Evolutionary conservation across 2,797 vertebrate genomes (phyloP).

Genomic region (Anableps anableps): DNA sequence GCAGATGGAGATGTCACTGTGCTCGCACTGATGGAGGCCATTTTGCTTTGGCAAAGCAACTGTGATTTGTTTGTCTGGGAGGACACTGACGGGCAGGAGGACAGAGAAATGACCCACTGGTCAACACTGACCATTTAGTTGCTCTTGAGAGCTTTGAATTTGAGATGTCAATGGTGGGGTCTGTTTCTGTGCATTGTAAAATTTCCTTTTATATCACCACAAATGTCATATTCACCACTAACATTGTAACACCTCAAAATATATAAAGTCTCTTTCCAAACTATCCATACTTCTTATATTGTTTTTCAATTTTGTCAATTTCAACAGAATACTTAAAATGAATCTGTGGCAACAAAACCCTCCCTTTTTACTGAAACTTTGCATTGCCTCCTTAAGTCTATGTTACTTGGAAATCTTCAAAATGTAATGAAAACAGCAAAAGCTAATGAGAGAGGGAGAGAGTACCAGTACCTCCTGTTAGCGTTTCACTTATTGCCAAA

Average conservation of each 20-base stretch:
- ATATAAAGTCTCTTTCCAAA: neutral
- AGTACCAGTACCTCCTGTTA: too few species aligned
- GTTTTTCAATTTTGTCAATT: neutral
- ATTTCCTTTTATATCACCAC: conserved; percentile 22
- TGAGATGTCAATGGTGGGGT: conserved; percentile 37
- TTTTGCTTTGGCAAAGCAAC: conserved; percentile 77
- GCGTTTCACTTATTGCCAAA: too few species aligned
- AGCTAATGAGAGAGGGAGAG: too few species aligned
- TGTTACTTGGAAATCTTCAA: too few species aligned
- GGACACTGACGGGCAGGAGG: conserved; percentile 66
- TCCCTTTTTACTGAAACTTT: too few species aligned
- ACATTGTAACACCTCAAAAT: conserved; percentile 14
- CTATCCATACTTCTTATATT: neutral
- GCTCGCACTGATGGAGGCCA: conserved; percentile 70
- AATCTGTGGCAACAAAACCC: too few species aligned
- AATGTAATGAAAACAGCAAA: too few species aligned
- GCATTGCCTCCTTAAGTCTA: too few species aligned
- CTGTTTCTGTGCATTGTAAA: conserved; percentile 32
- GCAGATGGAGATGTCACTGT: conserved; percentile 81
- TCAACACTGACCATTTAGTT: conserved; percentile 69
- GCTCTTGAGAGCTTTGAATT: conserved; percentile 47
- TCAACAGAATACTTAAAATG: neutral
- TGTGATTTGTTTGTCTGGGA: conserved; percentile 75
- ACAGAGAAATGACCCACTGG: conserved; percentile 68
- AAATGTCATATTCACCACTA: conserved; percentile 8